Evolutionary conservation across 2,888 invertebrate species (phyloP).

Genomic region (Nemotelus nigrinus): DNA sequence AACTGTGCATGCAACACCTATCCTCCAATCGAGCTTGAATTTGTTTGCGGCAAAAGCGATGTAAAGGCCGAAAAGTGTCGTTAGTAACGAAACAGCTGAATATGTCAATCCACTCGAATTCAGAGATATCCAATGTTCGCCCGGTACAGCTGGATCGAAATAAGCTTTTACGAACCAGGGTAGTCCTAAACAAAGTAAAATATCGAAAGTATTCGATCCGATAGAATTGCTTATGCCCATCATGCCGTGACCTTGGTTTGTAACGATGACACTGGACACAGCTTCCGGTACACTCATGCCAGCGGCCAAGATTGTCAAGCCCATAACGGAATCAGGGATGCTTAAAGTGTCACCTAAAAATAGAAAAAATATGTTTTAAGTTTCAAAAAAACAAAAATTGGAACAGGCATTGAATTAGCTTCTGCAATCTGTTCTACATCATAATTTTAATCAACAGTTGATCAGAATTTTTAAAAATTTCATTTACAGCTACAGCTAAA

Average conservation of each 20-base stretch:
- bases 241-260: conserved; percentile 75
- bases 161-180: conserved; percentile 81
- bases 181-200: conserved; percentile 78
- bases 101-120: conserved; percentile 81
- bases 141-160: conserved; percentile 70
- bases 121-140: conserved; percentile 71
- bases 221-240: conserved; percentile 81
- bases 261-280: conserved; percentile 84
- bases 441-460: too few relatives aligned
- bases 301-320: conserved; percentile 83
- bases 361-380: conserved; percentile 1
- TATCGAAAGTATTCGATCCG: conserved; percentile 85
- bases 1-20: conserved; percentile 74
- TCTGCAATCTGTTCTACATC: too few relatives aligned
- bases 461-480: too few relatives aligned
- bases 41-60: conserved; percentile 72
- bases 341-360: conserved; percentile 78
- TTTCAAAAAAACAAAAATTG: not conserved
- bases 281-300: conserved; percentile 90
- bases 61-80: conserved; percentile 77
- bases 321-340: conserved; percentile 87
- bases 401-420: too few relatives aligned
- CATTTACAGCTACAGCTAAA: too few relatives aligned
- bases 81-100: conserved; percentile 78
- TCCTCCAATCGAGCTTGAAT: conserved; percentile 76